Conservation (phyloP, 2,113 vertebrate species). For the Ceuthmochares aereus region DNA sequence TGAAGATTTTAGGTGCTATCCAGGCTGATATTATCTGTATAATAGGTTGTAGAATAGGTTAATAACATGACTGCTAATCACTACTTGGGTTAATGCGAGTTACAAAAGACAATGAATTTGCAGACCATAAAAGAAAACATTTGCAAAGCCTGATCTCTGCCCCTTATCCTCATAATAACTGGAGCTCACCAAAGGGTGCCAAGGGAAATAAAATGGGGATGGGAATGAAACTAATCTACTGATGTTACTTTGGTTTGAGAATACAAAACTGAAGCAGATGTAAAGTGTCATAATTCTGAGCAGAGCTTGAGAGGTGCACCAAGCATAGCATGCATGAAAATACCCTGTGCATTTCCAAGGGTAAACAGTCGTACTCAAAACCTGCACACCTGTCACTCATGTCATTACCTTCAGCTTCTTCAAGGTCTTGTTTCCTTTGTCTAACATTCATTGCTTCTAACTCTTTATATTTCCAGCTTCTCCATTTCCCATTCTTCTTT, state of each 20-base stretch:
- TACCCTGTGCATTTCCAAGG: background rate
- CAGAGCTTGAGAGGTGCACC: background rate
- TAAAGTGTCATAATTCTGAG: background rate
- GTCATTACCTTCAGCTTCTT: background rate
- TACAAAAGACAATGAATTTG: slow-evolving; percentile 32
- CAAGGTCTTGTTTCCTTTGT: background rate
- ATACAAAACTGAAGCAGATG: slow-evolving; percentile 16
- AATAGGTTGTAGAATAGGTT: slow-evolving; percentile 21
- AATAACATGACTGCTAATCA: slow-evolving; percentile 33
- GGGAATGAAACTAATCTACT: slow-evolving; percentile 38
- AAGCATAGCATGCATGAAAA: background rate
- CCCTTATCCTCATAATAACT: slow-evolving; percentile 41
- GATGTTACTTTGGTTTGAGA: slow-evolving; percentile 1
- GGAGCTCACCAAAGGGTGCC: background rate
- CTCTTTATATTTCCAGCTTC: slow-evolving; percentile 15
- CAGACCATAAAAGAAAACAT: slow-evolving; percentile 36
- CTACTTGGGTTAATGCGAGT: slow-evolving; percentile 35
- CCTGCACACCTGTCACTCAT: background rate
- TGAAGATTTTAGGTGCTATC: slow-evolving; percentile 3
- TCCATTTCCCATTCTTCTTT: slow-evolving; percentile 19
- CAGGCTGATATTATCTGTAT: background rate
- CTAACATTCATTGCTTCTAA: background rate
- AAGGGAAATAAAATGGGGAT: slow-evolving; percentile 8
- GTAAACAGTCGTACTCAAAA: background rate
- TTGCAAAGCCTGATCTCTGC: slow-evolving; percentile 23